These are phyloP conservation scores for Papilio dardanus DNA, from an alignment of 1,140 invertebrate genomes.

Conservation along the genomic window DNA sequence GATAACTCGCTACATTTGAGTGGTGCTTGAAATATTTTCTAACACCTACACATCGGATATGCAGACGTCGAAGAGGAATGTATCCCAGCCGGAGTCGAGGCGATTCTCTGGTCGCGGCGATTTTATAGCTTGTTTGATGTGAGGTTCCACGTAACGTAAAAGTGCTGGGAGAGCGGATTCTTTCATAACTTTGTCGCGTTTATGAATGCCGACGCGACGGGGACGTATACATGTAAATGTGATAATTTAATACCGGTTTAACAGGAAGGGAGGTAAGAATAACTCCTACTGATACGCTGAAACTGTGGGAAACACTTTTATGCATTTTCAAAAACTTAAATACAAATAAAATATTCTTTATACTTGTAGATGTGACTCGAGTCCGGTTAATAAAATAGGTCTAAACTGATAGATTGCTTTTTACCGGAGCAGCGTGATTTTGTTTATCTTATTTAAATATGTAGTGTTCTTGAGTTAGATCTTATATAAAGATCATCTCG, in stretches of 20 bases:
- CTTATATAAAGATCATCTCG: neutral
- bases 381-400: neutral
- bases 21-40: constrained; percentile 17
- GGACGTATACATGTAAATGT: constrained; percentile 14
- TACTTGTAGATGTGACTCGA: too few species aligned
- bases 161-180: constrained; percentile 29
- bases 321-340: neutral
- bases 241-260: constrained; percentile 16
- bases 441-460: neutral
- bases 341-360: neutral
- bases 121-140: constrained; percentile 33
- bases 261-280: constrained; percentile 8
- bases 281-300: neutral
- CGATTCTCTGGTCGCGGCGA: constrained; percentile 23
- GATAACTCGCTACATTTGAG: constrained; percentile 7
- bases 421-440: too few species aligned
- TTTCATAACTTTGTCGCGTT: constrained; percentile 33
- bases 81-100: constrained; percentile 12
- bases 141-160: constrained; percentile 32
- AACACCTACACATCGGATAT: constrained; percentile 16
- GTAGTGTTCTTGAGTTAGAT: neutral
- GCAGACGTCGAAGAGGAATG: constrained; percentile 10
- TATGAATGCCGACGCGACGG: neutral
- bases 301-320: constrained; percentile 11
- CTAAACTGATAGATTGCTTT: neutral